Evolutionary conservation across 2,797 vertebrate genomes (phyloP).

Genomic region (Sebastes aleutianus): DNA sequence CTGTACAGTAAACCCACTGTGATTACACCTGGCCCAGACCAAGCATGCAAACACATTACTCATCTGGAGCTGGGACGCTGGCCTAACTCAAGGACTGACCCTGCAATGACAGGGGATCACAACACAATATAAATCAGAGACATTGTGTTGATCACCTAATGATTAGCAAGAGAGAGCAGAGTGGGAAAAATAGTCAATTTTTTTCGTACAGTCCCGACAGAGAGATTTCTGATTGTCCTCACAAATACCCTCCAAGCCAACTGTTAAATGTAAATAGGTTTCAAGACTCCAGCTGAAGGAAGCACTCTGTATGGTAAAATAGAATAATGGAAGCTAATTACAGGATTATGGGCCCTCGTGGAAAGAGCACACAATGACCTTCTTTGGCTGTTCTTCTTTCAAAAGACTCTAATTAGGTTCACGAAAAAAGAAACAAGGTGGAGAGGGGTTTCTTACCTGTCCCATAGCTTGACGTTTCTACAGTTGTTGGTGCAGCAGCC

Average conservation of each 20-base stretch:
- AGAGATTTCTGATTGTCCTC: background rate
- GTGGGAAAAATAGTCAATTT: background rate
- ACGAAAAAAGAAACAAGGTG: conserved; percentile 10
- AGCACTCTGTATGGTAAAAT: conserved; percentile 6
- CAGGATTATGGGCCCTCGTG: conserved; percentile 48
- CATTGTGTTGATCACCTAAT: conserved; percentile 1
- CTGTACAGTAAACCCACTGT: conserved; percentile 49
- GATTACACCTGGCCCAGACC: conserved; percentile 50
- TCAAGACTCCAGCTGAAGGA: conserved; percentile 14
- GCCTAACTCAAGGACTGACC: conserved; percentile 12
- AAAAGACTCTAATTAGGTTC: conserved; percentile 41
- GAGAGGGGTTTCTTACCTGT: conserved; percentile 77
- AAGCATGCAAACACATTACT: conserved; percentile 51
- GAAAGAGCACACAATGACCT: conserved; percentile 56
- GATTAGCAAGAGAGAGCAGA: background rate
- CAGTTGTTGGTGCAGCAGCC: conserved; percentile 86
- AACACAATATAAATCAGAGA: background rate
- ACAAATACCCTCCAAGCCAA: conserved; percentile 1
- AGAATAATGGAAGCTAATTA: conserved; percentile 59
- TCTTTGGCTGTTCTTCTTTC: conserved; percentile 34
- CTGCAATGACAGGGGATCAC: conserved; percentile 27
- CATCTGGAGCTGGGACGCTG: conserved; percentile 22
- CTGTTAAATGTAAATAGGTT: conserved; percentile 16
- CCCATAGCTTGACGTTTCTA: conserved; percentile 86
- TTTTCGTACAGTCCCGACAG: background rate